Conservation (phyloP, 30 jellyfish, hydroid and myxozoan genomes). For the Hydractinia echinata region DNA sequence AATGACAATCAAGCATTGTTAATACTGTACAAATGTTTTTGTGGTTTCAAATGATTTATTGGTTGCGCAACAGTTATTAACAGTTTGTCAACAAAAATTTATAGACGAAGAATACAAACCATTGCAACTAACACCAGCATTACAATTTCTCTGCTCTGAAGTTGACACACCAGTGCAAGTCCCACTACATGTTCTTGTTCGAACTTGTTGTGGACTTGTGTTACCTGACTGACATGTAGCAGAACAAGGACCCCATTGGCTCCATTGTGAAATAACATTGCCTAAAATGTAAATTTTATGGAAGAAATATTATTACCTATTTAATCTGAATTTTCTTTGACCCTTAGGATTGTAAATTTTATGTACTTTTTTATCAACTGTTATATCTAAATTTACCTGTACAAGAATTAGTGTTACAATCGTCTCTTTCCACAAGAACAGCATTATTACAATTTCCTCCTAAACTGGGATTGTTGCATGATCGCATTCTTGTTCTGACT, state of each 20-base stretch:
- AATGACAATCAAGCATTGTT: too few species aligned
- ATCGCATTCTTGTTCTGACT: background rate
- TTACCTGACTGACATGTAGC: background rate
- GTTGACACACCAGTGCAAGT: background rate
- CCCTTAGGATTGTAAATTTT: background rate
- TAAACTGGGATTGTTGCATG: background rate
- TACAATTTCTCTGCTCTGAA: background rate
- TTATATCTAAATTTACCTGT: background rate
- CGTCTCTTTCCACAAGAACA: background rate
- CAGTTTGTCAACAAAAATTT: too few species aligned
- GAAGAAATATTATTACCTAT: too few species aligned
- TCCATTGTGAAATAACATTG: background rate
- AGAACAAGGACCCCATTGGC: slow-evolving; percentile 18
- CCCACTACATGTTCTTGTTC: slow-evolving; percentile 15
- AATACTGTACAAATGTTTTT: too few species aligned
- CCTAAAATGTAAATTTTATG: background rate
- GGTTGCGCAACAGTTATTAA: too few species aligned
- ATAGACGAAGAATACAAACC: background rate
- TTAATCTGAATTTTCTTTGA: too few species aligned
- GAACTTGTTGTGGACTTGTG: background rate
- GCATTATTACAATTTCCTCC: background rate
- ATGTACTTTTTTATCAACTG: background rate
- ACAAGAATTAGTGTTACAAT: background rate
- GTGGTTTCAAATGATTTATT: too few species aligned
- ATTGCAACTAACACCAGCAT: slow-evolving; percentile 6